A percentile compares a stretch with the other conserved stretches of the same genome.
Evolutionary conservation across 2,113 vertebrate genomes (phyloP).

Genomic region (Isichthys henryi): DNA sequence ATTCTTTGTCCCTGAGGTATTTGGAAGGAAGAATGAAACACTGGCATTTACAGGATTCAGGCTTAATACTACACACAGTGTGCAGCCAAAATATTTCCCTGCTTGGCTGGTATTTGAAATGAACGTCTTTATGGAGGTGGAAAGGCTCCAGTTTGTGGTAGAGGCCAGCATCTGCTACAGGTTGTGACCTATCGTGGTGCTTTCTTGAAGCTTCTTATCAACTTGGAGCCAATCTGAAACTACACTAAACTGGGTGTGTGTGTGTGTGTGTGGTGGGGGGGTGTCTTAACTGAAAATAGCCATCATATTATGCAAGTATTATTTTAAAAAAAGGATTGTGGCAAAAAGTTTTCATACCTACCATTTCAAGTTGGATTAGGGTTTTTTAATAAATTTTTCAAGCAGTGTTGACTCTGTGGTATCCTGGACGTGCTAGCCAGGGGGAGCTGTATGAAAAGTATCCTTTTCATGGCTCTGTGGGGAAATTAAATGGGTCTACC

Average conservation of each 20-base stretch:
- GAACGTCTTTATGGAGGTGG: slow-evolving; percentile 27
- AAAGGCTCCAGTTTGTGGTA: neutral
- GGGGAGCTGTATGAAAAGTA: slow-evolving; percentile 6
- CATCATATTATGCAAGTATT: neutral
- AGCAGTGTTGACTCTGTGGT: neutral
- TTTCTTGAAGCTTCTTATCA: neutral
- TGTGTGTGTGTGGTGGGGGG: neutral
- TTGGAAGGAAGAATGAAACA: slow-evolving; percentile 34
- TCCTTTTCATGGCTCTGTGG: slow-evolving; percentile 21
- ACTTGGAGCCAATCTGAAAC: neutral
- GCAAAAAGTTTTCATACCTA: neutral
- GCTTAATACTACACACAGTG: slow-evolving; percentile 49
- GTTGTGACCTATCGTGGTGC: neutral
- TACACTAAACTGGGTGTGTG: neutral
- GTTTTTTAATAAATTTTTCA: neutral
- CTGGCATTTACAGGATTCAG: slow-evolving; percentile 48
- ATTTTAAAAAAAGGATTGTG: neutral
- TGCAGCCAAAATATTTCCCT: slow-evolving; percentile 62
- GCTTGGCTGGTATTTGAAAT: slow-evolving; percentile 47
- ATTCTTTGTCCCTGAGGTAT: slow-evolving; percentile 20
- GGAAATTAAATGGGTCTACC: slow-evolving; percentile 32
- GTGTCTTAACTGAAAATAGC: neutral
- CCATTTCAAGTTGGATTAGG: neutral
- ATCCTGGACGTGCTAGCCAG: slow-evolving; percentile 21
- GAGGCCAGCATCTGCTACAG: neutral